Evolutionary conservation across 2,113 vertebrate species (phyloP).

Genomic region (Cyanoderma ruficeps): DNA sequence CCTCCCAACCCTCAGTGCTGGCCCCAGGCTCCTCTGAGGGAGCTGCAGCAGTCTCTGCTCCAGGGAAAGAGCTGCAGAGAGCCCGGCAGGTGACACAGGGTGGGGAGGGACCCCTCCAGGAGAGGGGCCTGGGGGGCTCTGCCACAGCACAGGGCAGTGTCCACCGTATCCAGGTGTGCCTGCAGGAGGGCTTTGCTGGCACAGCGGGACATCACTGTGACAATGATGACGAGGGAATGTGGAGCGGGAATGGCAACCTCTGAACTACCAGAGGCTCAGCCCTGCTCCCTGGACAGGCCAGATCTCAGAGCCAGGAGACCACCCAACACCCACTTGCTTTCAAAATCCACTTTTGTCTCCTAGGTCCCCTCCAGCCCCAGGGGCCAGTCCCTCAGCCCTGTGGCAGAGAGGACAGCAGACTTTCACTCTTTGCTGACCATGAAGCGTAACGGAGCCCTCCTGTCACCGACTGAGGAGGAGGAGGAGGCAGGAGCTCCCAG

Average conservation of each 20-base stretch:
- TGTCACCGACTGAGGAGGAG: neutral
- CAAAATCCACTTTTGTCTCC: neutral
- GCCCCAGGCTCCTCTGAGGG: rapidly evolving
- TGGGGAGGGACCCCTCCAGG: neutral
- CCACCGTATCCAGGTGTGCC: rapidly evolving
- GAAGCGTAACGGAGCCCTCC: neutral
- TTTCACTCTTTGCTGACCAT: neutral
- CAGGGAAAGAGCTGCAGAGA: neutral
- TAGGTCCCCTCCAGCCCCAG: neutral
- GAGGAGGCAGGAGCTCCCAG: neutral
- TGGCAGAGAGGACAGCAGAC: neutral
- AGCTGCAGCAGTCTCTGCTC: neutral
- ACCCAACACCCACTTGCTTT: neutral
- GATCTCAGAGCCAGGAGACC: neutral
- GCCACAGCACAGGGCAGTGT: neutral
- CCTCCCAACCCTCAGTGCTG: neutral
- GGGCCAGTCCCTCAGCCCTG: neutral
- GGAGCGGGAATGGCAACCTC: neutral
- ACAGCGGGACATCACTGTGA: rapidly evolving
- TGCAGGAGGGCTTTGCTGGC: neutral
- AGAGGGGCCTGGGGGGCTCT: neutral
- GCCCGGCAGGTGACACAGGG: neutral
- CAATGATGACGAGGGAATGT: rapidly evolving
- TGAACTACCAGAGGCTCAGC: neutral
- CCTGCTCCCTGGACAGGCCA: neutral